A percentile compares a stretch with the other conserved stretches of the same genome.
Evolutionary conservation across 2,888 invertebrate genomes (phyloP).

Genomic region (Dasysyrphus tricinctus): DNA sequence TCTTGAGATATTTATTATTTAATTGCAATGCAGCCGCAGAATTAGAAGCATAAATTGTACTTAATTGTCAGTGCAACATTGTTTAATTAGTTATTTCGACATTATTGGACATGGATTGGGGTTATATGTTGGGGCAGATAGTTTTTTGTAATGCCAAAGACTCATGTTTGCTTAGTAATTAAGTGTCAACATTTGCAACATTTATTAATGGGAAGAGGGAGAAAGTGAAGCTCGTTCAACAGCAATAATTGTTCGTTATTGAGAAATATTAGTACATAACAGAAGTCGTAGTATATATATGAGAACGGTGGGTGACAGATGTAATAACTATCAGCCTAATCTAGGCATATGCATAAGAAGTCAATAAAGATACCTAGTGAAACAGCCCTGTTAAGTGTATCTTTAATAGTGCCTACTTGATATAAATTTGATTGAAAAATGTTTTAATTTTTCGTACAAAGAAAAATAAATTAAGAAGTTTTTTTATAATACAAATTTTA

Average conservation of each 20-base stretch:
- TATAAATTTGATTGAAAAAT: no score
- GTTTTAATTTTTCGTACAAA: no score
- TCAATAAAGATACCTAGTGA: no score
- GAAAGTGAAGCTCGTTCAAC: not conserved
- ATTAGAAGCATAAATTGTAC: conserved; percentile 54
- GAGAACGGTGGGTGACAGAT: no score
- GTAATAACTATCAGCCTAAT: no score
- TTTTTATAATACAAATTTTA: no score
- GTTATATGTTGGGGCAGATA: conserved; percentile 6
- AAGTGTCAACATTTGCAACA: conserved; percentile 29
- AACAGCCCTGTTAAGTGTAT: no score
- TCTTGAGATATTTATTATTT: conserved; percentile 15
- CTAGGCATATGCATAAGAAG: no score
- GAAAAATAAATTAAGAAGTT: no score
- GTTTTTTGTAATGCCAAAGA: not conserved
- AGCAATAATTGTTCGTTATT: not conserved
- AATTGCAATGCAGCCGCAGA: conserved; percentile 7
- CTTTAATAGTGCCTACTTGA: no score
- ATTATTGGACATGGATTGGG: conserved; percentile 42
- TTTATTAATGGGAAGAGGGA: conserved; percentile 32
- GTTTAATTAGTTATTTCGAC: conserved; percentile 48
- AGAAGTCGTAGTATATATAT: no score
- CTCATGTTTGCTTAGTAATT: conserved; percentile 42
- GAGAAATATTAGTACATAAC: not conserved
- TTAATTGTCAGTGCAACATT: conserved; percentile 59